Conservation (phyloP, 2,797 vertebrate species). For the Bradypodion ventrale region DNA sequence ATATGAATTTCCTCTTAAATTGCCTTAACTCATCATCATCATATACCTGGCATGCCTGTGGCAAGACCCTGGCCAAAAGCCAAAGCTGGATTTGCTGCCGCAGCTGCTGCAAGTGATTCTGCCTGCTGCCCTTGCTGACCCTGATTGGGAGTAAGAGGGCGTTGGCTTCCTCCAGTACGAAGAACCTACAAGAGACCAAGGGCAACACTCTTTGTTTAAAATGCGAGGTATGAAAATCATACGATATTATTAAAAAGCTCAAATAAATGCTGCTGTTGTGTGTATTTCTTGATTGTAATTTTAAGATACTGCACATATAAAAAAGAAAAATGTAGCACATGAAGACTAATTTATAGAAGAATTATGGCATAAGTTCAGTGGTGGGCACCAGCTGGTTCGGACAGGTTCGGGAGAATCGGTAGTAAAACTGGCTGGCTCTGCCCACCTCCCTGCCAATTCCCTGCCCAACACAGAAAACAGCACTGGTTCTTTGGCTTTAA, state of each 20-base stretch:
- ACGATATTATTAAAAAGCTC: conserved; percentile 9
- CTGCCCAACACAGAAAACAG: no score
- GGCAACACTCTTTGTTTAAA: conserved; percentile 28
- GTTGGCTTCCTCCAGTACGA: conserved; percentile 89
- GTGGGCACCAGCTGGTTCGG: no score
- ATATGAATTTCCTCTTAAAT: conserved; percentile 30
- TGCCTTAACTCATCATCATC: conserved; percentile 49
- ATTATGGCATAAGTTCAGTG: rapidly evolving
- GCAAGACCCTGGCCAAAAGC: conserved; percentile 89
- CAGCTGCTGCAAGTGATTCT: conserved; percentile 91
- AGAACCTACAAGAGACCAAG: conserved; percentile 84
- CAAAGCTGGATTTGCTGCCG: conserved; percentile 89
- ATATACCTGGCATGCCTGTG: conserved; percentile 91
- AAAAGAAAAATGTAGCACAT: neutral
- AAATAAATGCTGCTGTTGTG: conserved; percentile 6
- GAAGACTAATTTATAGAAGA: neutral
- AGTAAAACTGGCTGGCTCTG: no score
- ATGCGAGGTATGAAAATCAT: conserved; percentile 15
- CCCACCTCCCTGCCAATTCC: no score
- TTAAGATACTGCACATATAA: neutral
- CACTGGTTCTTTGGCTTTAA: no score
- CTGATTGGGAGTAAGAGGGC: conserved; percentile 94
- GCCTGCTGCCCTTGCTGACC: conserved; percentile 93
- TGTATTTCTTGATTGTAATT: neutral
- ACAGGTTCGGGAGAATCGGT: no score